These are phyloP conservation scores for Drosophila mercatorum DNA, from an alignment of 2,888 invertebrate genomes.

Conservation along the genomic window DNA sequence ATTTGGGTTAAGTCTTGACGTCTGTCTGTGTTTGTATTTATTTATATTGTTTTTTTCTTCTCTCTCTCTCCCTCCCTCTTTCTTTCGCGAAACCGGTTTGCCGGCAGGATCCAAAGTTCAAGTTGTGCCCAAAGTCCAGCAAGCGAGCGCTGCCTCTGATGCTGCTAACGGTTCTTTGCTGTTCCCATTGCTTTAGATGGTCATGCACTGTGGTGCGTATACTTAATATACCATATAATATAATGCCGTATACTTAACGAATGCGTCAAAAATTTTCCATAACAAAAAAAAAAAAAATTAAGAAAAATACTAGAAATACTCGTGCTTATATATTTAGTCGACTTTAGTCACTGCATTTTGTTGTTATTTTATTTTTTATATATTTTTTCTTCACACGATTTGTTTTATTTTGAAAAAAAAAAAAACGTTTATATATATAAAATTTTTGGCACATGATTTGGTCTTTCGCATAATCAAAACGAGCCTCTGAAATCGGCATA, in stretches of 20 bases:
- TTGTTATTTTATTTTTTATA: neutral
- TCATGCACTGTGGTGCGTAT: constrained; percentile 17
- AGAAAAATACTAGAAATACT: constrained; percentile 9
- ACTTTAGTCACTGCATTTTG: constrained; percentile 12
- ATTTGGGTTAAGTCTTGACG: constrained; percentile 64
- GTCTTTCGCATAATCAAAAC: constrained; percentile 31
- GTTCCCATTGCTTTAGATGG: constrained; percentile 19
- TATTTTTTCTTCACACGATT: constrained; percentile 3
- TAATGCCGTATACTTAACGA: constrained; percentile 18
- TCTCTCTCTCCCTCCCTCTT: neutral
- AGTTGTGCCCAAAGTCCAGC: constrained; percentile 38
- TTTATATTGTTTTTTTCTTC: constrained; percentile 13
- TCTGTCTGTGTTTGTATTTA: constrained; percentile 39
- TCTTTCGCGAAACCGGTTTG: constrained; percentile 17
- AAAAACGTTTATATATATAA: neutral
- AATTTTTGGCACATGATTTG: constrained; percentile 62
- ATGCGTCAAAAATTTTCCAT: constrained; percentile 36
- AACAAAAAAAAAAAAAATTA: constrained; percentile 14
- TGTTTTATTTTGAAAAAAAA: constrained; percentile 1
- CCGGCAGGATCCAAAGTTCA: constrained; percentile 57
- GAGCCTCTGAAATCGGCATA: constrained; percentile 23
- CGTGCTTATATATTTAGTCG: constrained; percentile 11
- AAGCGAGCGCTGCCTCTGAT: constrained; percentile 12
- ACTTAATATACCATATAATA: constrained; percentile 5
- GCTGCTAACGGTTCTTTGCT: constrained; percentile 15